A percentile compares a stretch with the other conserved stretches of the same genome.
Conservation (phyloP, 2,888 invertebrate genomes). For the Phortica okadai region DNA sequence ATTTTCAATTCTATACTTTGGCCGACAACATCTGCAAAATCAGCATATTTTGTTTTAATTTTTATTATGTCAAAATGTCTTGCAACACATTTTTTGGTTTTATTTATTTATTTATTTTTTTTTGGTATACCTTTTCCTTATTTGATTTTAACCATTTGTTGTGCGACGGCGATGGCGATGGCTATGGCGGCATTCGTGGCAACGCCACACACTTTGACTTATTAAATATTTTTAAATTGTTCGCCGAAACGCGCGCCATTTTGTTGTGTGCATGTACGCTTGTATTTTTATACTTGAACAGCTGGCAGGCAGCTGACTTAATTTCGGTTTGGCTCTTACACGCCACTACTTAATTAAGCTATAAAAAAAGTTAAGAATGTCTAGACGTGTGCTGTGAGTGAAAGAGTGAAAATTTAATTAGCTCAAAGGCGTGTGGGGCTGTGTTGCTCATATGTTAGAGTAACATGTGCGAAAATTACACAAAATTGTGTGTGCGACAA, state of each 20-base stretch:
- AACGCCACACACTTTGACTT: neutral
- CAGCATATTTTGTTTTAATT: slow-evolving; percentile 4
- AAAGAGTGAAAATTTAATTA: too few species aligned
- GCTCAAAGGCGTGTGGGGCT: too few species aligned
- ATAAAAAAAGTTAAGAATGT: neutral
- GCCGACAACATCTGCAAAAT: slow-evolving; percentile 23
- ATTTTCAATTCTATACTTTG: neutral
- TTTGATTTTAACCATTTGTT: slow-evolving; percentile 29
- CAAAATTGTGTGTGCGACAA: neutral
- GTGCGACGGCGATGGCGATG: neutral
- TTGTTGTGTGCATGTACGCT: neutral
- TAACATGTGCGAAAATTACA: neutral
- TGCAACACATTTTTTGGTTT: neutral
- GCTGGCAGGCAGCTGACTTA: neutral
- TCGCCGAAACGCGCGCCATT: neutral
- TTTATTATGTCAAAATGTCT: neutral
- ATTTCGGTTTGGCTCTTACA: neutral
- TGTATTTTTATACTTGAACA: neutral
- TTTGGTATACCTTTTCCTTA: neutral
- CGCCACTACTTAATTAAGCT: slow-evolving; percentile 5
- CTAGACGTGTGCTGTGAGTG: too few species aligned
- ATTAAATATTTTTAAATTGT: neutral
- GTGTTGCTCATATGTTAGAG: neutral
- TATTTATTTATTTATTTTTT: neutral
- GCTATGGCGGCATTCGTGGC: neutral